phyloP scores from a whole-genome alignment of 2,113 vertebrate species.

The Elaphurus davidianus region DNA sequence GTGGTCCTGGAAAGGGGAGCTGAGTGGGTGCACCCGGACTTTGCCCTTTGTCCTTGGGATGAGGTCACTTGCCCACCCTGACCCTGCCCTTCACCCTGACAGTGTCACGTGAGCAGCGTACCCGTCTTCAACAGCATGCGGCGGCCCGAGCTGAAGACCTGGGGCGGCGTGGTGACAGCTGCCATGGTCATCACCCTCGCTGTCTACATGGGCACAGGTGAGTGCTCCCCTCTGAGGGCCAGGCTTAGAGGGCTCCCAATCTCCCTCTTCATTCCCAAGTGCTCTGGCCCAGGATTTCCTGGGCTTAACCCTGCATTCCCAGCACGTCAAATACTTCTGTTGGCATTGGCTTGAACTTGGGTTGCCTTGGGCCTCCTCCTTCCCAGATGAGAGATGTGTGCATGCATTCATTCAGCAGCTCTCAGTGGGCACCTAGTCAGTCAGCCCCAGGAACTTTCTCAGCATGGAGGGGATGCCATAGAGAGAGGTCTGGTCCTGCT shows the following conservation, averaged over 20 bases:
- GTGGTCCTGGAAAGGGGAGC: not conserved
- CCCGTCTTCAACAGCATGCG: slow-evolving; percentile 98
- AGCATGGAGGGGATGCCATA: not conserved
- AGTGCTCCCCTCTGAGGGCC: not conserved
- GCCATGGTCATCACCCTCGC: slow-evolving; percentile 96
- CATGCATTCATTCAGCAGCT: not conserved
- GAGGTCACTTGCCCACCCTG: not conserved
- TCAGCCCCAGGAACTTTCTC: not conserved
- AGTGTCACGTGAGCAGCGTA: slow-evolving; percentile 97
- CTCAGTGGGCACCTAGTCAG: not conserved
- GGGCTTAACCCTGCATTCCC: not conserved
- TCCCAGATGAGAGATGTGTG: not conserved
- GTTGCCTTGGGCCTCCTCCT: not conserved
- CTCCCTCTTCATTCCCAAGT: rapidly evolving
- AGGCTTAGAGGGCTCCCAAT: not conserved
- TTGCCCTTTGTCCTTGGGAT: not conserved
- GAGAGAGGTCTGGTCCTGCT: not conserved
- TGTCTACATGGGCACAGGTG: slow-evolving; percentile 96
- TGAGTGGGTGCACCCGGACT: not conserved
- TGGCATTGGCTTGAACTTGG: not conserved
- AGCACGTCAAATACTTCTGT: rapidly evolving
- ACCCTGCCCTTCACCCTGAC: not conserved
- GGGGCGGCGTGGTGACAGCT: slow-evolving; percentile 91
- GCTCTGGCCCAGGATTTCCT: not conserved
- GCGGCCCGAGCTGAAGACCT: slow-evolving; percentile 87